A percentile compares a stretch with the other conserved stretches of the same genome.
phyloP scores from a whole-genome alignment of 2,888 invertebrate genomes.

The Rotaria macrura region DNA sequence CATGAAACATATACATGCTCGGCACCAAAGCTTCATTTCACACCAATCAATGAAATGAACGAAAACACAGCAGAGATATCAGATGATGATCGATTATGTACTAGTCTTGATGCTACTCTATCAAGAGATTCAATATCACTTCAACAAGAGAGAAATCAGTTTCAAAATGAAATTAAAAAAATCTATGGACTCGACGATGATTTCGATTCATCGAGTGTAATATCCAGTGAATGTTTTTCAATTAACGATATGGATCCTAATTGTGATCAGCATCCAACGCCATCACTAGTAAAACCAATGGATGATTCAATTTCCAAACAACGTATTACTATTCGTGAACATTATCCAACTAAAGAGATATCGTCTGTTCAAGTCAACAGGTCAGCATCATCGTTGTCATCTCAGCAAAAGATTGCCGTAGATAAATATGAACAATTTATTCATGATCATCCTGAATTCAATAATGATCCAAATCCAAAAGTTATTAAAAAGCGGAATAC shows the following conservation, averaged over 20 bases:
- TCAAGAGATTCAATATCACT: not conserved
- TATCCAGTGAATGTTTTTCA: not conserved
- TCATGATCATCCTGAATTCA: not conserved
- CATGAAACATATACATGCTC: not conserved
- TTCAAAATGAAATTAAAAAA: not conserved
- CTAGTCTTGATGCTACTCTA: not conserved
- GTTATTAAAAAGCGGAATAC: not conserved
- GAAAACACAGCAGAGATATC: not conserved
- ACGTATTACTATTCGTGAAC: not conserved
- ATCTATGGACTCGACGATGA: not conserved
- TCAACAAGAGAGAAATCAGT: not conserved
- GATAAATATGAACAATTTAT: not conserved
- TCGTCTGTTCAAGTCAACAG: not conserved
- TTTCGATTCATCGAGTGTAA: not conserved
- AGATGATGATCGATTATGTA: not conserved
- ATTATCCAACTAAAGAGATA: not conserved
- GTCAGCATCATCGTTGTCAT: not conserved
- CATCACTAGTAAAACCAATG: not conserved
- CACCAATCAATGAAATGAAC: not conserved
- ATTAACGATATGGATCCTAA: not conserved
- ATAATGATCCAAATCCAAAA: not conserved
- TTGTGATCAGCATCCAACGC: not conserved
- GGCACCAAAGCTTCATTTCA: not conserved
- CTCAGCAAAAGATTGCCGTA: not conserved
- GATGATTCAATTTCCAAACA: not conserved